Conservation (phyloP, 2,888 invertebrate genomes). For the Pyrrhosoma nymphula region DNA sequence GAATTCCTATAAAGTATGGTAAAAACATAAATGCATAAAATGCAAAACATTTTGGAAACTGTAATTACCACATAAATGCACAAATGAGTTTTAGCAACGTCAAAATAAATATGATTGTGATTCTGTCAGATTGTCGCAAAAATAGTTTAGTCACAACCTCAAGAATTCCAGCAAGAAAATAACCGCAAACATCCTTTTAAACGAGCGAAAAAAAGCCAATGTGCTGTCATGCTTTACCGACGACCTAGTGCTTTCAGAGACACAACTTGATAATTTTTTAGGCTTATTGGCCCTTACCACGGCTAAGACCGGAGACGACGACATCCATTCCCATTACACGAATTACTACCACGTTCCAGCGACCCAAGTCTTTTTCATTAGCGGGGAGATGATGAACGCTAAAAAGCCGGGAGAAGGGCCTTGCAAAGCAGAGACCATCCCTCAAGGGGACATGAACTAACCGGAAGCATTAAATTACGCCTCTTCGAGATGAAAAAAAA, state of each 20-base stretch:
- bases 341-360: not conserved
- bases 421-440: not conserved
- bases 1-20: too few species aligned
- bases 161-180: not conserved
- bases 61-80: too few species aligned
- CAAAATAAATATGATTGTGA: too few species aligned
- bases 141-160: not conserved
- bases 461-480: not conserved
- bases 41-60: too few species aligned
- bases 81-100: too few species aligned
- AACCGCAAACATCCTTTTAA: not conserved
- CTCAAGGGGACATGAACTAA: not conserved
- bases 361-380: not conserved
- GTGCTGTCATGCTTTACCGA: not conserved
- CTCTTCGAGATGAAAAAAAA: not conserved
- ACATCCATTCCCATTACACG: not conserved
- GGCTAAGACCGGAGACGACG: not conserved
- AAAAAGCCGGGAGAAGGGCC: not conserved
- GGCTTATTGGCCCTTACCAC: not conserved
- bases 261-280: not conserved
- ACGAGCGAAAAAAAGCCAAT: not conserved
- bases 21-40: too few species aligned
- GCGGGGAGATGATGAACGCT: not conserved
- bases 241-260: not conserved
- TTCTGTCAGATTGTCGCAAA: too few species aligned